Evolutionary conservation across 2,888 invertebrate genomes (phyloP).

Genomic region (Elegia similella): DNA sequence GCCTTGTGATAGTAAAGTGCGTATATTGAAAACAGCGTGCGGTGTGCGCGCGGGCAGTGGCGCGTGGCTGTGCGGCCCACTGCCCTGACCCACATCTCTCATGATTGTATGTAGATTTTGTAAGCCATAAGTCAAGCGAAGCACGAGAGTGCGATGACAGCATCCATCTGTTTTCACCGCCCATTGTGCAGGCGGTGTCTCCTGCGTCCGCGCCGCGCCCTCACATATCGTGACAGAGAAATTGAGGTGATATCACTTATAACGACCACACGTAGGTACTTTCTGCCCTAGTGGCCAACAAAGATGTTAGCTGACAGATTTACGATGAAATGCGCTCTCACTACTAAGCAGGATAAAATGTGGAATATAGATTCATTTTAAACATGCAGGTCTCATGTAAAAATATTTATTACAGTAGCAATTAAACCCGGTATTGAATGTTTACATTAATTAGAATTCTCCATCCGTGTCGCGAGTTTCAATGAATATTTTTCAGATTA

Average conservation of each 20-base stretch:
- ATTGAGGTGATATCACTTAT: slow-evolving; percentile 68
- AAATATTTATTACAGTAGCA: background rate
- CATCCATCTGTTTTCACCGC: slow-evolving; percentile 70
- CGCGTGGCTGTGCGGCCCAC: slow-evolving; percentile 62
- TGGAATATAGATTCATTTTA: background rate
- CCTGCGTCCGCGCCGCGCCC: slow-evolving; percentile 40
- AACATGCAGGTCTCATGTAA: background rate
- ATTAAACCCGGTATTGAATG: background rate
- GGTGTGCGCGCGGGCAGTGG: slow-evolving; percentile 29
- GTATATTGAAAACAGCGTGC: slow-evolving; percentile 16
- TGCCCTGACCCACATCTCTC: slow-evolving; percentile 73
- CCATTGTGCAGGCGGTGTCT: slow-evolving; percentile 49
- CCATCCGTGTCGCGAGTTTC: slow-evolving; percentile 1
- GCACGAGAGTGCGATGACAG: slow-evolving; percentile 64
- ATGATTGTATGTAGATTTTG: slow-evolving; percentile 80
- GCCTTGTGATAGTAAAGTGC: background rate
- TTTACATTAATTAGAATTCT: slow-evolving; percentile 5
- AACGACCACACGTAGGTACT: slow-evolving; percentile 50
- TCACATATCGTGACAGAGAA: slow-evolving; percentile 51
- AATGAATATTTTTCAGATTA: background rate
- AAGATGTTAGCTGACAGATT: slow-evolving; percentile 40
- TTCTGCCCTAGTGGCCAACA: slow-evolving; percentile 68
- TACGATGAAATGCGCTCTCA: slow-evolving; percentile 6
- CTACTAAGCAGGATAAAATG: background rate
- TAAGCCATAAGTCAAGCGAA: slow-evolving; percentile 70